phyloP scores from a whole-genome alignment of 2,888 invertebrate species.

The Caenorhabditis sp. region DNA sequence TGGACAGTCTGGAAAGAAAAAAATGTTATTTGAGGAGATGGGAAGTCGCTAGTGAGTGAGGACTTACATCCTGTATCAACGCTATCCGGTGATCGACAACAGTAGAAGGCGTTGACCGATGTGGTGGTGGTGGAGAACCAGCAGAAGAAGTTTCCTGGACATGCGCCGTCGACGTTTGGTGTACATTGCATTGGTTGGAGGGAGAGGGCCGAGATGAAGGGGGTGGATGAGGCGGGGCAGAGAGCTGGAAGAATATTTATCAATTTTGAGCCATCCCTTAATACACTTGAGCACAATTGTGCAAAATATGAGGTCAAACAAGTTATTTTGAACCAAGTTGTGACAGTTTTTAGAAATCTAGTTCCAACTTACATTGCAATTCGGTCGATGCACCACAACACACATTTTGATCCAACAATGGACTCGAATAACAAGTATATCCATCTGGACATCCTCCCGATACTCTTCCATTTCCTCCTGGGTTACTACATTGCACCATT shows the following conservation, averaged over 20 bases:
- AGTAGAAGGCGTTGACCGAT: conserved; percentile 70
- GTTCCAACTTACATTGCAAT: conserved; percentile 54
- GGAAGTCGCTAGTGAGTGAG: no score
- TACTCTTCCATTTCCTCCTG: conserved; percentile 56
- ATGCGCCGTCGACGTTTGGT: conserved; percentile 70
- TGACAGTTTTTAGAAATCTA: no score
- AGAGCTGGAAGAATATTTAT: conserved; percentile 55
- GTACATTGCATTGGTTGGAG: conserved; percentile 71
- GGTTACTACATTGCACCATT: conserved; percentile 66
- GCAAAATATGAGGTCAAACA: no score
- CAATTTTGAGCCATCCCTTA: no score
- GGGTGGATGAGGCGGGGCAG: conserved; percentile 68
- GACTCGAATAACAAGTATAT: conserved; percentile 67
- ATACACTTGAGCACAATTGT: no score
- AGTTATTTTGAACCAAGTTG: no score
- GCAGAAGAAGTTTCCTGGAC: conserved; percentile 71
- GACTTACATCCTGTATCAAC: conserved; percentile 69
- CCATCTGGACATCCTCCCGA: conserved; percentile 70
- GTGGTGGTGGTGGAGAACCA: conserved; percentile 69
- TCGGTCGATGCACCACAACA: conserved; percentile 70
- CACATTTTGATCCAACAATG: conserved; percentile 69
- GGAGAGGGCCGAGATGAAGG: conserved; percentile 69
- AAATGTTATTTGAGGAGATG: no score
- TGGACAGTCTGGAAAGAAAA: conserved; percentile 62
- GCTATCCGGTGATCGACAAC: conserved; percentile 68